These are phyloP conservation scores for Atrina japonica DNA, from an alignment of 2,888 invertebrate species.

Conservation along the genomic window DNA sequence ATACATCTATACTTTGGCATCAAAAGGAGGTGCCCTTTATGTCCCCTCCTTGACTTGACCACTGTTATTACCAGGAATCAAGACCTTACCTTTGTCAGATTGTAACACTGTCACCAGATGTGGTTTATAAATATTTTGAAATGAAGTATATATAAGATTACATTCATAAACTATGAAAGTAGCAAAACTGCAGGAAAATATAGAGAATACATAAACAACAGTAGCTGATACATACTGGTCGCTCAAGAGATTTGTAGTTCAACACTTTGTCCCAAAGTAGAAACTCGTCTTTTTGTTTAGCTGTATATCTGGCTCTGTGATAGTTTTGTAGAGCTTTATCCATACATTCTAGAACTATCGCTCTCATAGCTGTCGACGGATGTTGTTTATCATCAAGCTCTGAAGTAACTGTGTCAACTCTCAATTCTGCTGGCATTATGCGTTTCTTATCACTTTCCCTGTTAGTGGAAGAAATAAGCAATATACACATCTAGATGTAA, in stretches of 20 bases:
- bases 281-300: slow-evolving; percentile 44
- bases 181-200: no score
- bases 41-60: no score
- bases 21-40: no score
- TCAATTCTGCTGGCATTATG: slow-evolving; percentile 56
- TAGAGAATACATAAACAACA: no score
- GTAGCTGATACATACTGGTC: slow-evolving; percentile 60
- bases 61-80: no score
- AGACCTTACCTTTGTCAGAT: no score
- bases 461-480: background rate
- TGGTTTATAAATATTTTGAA: no score
- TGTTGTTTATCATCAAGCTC: slow-evolving; percentile 63
- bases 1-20: no score
- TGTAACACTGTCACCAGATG: no score
- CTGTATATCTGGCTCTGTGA: slow-evolving; percentile 48
- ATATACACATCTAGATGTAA: background rate
- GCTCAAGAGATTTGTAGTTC: slow-evolving; percentile 55
- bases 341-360: slow-evolving; percentile 58
- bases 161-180: no score
- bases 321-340: slow-evolving; percentile 57
- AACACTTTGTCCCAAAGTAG: slow-evolving; percentile 58
- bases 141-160: no score
- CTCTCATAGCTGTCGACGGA: slow-evolving; percentile 58
- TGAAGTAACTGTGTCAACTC: slow-evolving; percentile 60
- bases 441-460: slow-evolving; percentile 23